These are phyloP conservation scores for Bubalus kerabau DNA, from an alignment of 2,113 vertebrate genomes.

Conservation along the genomic window DNA sequence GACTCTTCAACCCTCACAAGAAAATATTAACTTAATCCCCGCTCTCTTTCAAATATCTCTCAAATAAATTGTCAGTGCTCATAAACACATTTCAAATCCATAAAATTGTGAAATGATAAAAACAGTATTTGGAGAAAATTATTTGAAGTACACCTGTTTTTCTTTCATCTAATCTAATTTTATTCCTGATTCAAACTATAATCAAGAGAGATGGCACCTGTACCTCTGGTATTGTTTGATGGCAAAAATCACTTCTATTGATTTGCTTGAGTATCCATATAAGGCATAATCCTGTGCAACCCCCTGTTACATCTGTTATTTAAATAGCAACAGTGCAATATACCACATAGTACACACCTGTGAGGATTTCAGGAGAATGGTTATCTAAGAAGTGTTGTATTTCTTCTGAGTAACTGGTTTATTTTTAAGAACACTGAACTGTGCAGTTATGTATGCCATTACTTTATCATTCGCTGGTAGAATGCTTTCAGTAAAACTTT, in stretches of 20 bases:
- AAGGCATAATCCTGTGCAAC: not conserved
- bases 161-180: not conserved
- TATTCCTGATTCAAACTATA: conserved; percentile 29
- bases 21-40: not conserved
- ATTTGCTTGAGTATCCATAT: not conserved
- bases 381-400: not conserved
- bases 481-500: not conserved
- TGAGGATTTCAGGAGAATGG: not conserved
- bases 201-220: not conserved
- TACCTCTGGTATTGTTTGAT: not conserved
- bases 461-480: not conserved
- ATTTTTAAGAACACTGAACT: not conserved
- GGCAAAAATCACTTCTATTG: conserved; percentile 34
- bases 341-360: not conserved
- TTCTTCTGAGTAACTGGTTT: not conserved
- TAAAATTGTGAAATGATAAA: not conserved
- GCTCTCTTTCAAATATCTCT: not conserved
- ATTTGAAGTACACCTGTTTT: not conserved
- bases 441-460: not conserved
- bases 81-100: not conserved
- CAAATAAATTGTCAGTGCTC: not conserved
- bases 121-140: not conserved
- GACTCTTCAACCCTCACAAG: not conserved
- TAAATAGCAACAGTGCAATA: not conserved
- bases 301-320: not conserved